These are phyloP conservation scores for Cotesia chilonis DNA, from an alignment of 1,140 invertebrate species.

Conservation along the genomic window DNA sequence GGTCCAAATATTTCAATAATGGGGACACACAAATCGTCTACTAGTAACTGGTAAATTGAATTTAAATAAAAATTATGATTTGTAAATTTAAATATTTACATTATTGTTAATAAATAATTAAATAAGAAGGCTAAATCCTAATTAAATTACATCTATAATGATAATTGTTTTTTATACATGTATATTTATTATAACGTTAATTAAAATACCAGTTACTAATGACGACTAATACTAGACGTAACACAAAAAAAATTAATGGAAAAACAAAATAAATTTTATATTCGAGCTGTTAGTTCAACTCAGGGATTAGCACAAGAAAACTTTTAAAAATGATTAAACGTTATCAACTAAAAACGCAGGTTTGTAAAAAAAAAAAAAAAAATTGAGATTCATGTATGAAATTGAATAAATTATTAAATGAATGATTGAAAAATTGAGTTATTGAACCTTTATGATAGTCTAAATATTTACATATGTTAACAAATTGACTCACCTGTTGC, in stretches of 20 bases:
- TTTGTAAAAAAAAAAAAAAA: constrained; percentile 42
- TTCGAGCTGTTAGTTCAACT: constrained; percentile 64
- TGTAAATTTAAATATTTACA: no score
- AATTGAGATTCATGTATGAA: constrained; percentile 11
- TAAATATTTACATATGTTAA: background rate
- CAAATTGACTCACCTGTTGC: constrained; percentile 74
- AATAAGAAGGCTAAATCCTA: no score
- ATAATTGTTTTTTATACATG: constrained; percentile 11
- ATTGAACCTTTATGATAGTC: constrained; percentile 8
- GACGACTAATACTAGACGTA: constrained; percentile 39
- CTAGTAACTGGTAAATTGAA: background rate
- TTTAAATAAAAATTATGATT: background rate
- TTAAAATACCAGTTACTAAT: constrained; percentile 34
- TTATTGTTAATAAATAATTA: no score
- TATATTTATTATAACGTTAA: constrained; percentile 20
- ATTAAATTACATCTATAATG: constrained; percentile 30
- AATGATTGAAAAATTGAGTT: constrained; percentile 23
- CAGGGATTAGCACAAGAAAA: constrained; percentile 64
- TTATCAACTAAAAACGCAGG: constrained; percentile 16
- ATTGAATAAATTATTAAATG: constrained; percentile 33
- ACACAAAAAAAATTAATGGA: constrained; percentile 37
- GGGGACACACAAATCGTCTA: constrained; percentile 6
- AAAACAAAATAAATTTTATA: constrained; percentile 19
- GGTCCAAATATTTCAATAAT: constrained; percentile 26
- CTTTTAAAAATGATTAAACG: constrained; percentile 38